phyloP scores from a whole-genome alignment of 2,888 invertebrate species.

The Sepioteuthis lessoniana region DNA sequence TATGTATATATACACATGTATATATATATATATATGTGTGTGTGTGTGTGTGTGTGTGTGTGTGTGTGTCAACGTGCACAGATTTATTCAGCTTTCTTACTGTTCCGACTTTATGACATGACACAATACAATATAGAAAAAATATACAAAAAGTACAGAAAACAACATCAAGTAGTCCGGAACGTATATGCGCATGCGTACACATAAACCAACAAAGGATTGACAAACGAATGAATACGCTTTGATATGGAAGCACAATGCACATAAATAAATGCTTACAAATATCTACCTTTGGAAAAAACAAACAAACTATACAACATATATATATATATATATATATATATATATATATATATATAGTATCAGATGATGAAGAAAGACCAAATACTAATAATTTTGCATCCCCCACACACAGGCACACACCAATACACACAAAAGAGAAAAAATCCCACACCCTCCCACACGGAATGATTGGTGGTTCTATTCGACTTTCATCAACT shows the following conservation, averaged over 20 bases:
- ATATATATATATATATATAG: background rate
- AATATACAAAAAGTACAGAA: background rate
- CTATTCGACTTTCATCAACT: background rate
- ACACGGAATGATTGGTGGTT: background rate
- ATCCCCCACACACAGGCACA: no score
- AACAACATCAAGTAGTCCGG: background rate
- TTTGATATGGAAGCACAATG: background rate
- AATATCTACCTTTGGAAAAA: background rate
- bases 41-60: no score
- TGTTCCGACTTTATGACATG: background rate
- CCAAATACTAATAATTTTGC: background rate
- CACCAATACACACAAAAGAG: no score
- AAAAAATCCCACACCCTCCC: background rate
- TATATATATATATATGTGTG: background rate
- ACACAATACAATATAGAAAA: background rate
- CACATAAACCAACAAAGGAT: background rate
- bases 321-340: no score
- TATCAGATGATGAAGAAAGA: background rate
- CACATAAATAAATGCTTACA: background rate
- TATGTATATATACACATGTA: slow-evolving; percentile 33
- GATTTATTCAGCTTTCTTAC: background rate
- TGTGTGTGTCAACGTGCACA: background rate
- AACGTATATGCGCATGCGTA: background rate
- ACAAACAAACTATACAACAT: background rate
- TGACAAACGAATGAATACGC: background rate